phyloP scores from a whole-genome alignment of 2,797 vertebrate species.

The Anguilla anguilla region DNA sequence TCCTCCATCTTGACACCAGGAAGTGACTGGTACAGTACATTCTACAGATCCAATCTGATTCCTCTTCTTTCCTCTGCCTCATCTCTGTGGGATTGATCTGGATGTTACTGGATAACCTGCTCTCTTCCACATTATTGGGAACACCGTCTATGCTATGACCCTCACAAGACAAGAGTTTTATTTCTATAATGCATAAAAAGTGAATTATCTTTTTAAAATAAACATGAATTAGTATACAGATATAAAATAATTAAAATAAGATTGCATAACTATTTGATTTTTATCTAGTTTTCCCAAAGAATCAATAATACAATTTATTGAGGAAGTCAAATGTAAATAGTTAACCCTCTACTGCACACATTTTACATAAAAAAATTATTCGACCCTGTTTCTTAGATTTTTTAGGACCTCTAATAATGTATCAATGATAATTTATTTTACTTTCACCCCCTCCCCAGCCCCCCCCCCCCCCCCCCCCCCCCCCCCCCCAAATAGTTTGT shows the following conservation, averaged over 20 bases:
- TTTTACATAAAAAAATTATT: too few relatives aligned
- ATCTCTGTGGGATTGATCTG: not conserved
- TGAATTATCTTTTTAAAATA: not conserved
- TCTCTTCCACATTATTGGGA: not conserved
- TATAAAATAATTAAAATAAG: not conserved
- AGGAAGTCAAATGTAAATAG: not conserved
- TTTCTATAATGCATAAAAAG: not conserved
- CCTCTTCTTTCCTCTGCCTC: not conserved
- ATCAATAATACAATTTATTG: not conserved
- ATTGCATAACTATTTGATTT: not conserved
- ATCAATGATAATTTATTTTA: too few relatives aligned
- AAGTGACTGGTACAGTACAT: not conserved
- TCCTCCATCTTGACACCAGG: not conserved
- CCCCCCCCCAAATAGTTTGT: too few relatives aligned
- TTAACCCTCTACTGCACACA: too few relatives aligned
- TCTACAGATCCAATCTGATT: not conserved
- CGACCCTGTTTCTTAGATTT: too few relatives aligned
- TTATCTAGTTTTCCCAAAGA: not conserved
- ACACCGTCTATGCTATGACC: not conserved
- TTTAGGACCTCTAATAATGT: too few relatives aligned
- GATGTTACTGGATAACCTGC: not conserved
- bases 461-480: too few relatives aligned
- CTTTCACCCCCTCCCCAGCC: too few relatives aligned
- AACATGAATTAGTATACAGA: not conserved
- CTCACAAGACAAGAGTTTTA: not conserved